These are phyloP conservation scores for Apostichopus japonicus DNA, from an alignment of 35 echinoderm and acorn worm species.

Conservation along the genomic window DNA sequence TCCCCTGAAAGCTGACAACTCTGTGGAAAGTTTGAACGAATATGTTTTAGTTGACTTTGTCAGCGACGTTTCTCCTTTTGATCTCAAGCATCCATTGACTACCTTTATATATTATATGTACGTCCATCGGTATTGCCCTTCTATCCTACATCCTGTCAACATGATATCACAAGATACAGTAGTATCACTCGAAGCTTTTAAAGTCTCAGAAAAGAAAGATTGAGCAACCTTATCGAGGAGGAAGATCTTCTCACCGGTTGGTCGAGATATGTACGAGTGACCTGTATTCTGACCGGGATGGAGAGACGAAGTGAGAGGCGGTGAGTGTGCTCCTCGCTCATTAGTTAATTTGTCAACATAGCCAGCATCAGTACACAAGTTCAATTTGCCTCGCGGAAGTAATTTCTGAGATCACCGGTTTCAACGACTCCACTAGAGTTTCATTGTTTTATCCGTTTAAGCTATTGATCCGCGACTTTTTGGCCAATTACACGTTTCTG, in stretches of 20 bases:
- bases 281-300: background rate
- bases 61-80: too few relatives aligned
- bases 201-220: too few relatives aligned
- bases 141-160: too few relatives aligned
- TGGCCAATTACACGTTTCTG: slow-evolving; percentile 34
- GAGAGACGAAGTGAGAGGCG: background rate
- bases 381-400: slow-evolving; percentile 36
- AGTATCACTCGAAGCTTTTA: too few relatives aligned
- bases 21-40: too few relatives aligned
- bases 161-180: too few relatives aligned
- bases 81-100: too few relatives aligned
- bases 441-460: slow-evolving; percentile 40
- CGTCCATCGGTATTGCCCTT: too few relatives aligned
- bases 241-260: background rate
- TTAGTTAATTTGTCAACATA: slow-evolving; percentile 32
- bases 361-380: slow-evolving; percentile 32
- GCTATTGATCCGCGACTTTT: slow-evolving; percentile 39
- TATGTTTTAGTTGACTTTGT: too few relatives aligned
- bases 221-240: too few relatives aligned
- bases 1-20: too few relatives aligned
- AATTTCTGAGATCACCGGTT: slow-evolving; percentile 23
- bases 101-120: too few relatives aligned
- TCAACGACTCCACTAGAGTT: slow-evolving; percentile 16
- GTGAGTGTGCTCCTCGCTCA: background rate
- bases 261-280: background rate